phyloP scores from a whole-genome alignment of 2,113 vertebrate genomes.

The Malurus alboscapulatus region DNA sequence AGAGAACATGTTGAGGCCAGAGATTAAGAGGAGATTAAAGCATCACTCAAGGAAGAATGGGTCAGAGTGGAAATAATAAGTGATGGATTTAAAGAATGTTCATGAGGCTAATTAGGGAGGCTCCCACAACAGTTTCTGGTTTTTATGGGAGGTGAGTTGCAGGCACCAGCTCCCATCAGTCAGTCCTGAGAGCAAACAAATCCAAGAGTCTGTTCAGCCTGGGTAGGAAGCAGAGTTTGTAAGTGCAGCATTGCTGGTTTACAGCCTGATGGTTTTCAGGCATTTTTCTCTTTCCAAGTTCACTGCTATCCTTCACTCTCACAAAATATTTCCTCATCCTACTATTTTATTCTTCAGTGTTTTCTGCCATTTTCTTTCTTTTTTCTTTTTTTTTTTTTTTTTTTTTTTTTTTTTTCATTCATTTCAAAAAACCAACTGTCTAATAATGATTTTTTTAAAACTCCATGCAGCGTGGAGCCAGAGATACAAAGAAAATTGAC shows the following conservation, averaged over 20 bases:
- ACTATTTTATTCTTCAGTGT: background rate
- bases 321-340: background rate
- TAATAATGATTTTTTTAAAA: background rate
- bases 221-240: background rate
- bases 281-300: background rate
- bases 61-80: background rate
- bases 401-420: background rate
- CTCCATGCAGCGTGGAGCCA: background rate
- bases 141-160: background rate
- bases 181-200: background rate
- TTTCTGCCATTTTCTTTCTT: background rate
- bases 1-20: background rate
- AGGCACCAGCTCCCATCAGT: background rate
- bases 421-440: background rate
- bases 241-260: background rate
- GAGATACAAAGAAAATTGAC: background rate
- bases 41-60: background rate
- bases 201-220: background rate
- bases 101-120: background rate
- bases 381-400: too few species aligned
- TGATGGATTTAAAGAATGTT: background rate
- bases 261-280: background rate
- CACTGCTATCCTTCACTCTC: background rate
- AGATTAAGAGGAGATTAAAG: background rate
- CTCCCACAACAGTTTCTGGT: background rate